phyloP scores from a whole-genome alignment of 2,888 invertebrate genomes.

The Amphipyra berbera region DNA sequence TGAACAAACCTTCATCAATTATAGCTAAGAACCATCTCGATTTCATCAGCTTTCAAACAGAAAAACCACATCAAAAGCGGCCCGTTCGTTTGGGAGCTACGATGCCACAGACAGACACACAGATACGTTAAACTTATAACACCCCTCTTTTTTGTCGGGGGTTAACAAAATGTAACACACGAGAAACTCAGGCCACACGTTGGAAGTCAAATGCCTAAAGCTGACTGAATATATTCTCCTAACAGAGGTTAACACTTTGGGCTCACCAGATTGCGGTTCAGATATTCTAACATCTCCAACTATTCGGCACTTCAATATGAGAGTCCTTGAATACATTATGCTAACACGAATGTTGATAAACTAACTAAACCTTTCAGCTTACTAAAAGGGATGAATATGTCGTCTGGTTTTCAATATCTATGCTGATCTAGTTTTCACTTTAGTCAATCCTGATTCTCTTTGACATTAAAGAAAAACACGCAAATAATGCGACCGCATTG shows the following conservation, averaged over 20 bases:
- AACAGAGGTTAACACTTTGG: slow-evolving; percentile 45
- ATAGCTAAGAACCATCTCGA: too few relatives aligned
- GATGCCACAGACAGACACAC: too few relatives aligned
- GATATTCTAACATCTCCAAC: slow-evolving; percentile 24
- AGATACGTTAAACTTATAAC: too few relatives aligned
- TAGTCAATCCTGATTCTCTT: too few relatives aligned
- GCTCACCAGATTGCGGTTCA: slow-evolving; percentile 19
- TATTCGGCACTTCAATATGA: slow-evolving; percentile 63
- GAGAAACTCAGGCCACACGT: not conserved
- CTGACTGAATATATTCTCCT: slow-evolving; percentile 1
- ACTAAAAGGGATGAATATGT: slow-evolving; percentile 1
- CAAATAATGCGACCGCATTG: too few relatives aligned
- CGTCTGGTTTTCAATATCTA: not conserved
- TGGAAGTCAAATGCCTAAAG: slow-evolving; percentile 5
- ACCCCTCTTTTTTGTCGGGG: too few relatives aligned
- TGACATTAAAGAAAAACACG: too few relatives aligned
- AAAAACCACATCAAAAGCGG: too few relatives aligned
- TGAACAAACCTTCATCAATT: too few relatives aligned
- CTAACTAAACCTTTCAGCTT: slow-evolving; percentile 3
- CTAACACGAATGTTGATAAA: slow-evolving; percentile 22
- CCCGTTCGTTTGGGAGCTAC: too few relatives aligned
- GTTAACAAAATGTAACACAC: not conserved
- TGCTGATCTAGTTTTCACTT: not conserved
- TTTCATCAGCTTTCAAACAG: too few relatives aligned
- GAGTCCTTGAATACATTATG: slow-evolving; percentile 69